Evolutionary conservation across 1,140 invertebrate genomes (phyloP).

Genomic region (Bradysia coprophila): DNA sequence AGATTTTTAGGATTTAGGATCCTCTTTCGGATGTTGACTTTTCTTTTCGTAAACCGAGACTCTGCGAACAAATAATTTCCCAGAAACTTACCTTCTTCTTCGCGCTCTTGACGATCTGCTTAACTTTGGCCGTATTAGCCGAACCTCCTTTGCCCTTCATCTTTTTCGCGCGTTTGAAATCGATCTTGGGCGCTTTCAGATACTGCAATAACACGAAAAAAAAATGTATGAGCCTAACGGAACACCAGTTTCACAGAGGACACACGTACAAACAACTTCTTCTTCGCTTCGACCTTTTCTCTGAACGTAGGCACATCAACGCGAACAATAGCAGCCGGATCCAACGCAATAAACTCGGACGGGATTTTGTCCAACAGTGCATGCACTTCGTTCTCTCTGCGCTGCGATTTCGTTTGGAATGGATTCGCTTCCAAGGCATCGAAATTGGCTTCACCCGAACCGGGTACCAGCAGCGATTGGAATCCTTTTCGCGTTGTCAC

Average conservation of each 20-base stretch:
- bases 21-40: too few species aligned
- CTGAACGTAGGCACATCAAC: conserved; percentile 60
- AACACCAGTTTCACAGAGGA: too few species aligned
- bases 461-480: conserved; percentile 81
- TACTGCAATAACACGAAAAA: conserved; percentile 42
- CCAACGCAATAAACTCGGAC: conserved; percentile 77
- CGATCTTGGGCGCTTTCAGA: conserved; percentile 55
- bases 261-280: conserved; percentile 52
- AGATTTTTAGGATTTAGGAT: too few species aligned
- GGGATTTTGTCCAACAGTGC: conserved; percentile 91
- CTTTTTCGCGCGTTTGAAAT: conserved; percentile 55
- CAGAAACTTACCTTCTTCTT: too few species aligned
- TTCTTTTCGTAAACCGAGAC: too few species aligned
- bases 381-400: conserved; percentile 91
- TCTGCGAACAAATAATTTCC: too few species aligned
- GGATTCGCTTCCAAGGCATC: conserved; percentile 96
- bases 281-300: conserved; percentile 63
- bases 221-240: too few species aligned
- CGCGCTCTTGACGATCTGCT: conserved; percentile 63
- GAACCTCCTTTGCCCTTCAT: conserved; percentile 60
- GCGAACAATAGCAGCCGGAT: conserved; percentile 55
- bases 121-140: conserved; percentile 50
- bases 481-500: conserved; percentile 69
- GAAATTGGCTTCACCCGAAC: conserved; percentile 86
- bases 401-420: conserved; percentile 78